Evolutionary conservation across 2,797 vertebrate genomes (phyloP), one percentile per base, ranked within the genome.

Genomic region (Acestrorhynchus altus): DNA sequence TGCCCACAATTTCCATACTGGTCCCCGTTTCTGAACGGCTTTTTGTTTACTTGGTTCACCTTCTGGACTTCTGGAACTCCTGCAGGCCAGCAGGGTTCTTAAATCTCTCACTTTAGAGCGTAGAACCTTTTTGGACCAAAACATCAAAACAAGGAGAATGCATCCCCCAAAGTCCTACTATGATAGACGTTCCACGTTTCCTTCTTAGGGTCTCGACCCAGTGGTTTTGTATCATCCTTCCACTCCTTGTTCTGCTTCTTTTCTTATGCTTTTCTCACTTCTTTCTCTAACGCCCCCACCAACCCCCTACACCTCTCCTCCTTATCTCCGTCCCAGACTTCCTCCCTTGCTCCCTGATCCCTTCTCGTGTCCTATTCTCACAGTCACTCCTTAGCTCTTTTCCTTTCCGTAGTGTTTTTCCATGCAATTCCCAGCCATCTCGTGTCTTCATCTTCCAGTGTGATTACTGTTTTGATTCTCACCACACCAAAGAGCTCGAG

Each of bases 271-370:
- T 59, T 22, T 16, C 61, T 54, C 52, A 47, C 18, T 51, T 60
- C 49, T 42, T 68, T 57, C 54, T 44, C 47, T 64, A 24, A 31
- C 15, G 52, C 31, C 54, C 68, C 47, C n/a, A 40, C 64, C 42
- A n/a, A n/a, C 46, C 59, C 85, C 91, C 89, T 88, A 90, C 90
- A 90, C 89, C 86, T 85, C 13, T 0, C 76, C 83, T 88, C 82
- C 92, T 93, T 94, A 93, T 94, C 93, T 87, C 54, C 71, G 69
- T 81, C 81, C 87, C 92, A 93, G 91, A 94, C 91, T 93, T 94
- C 92, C 92, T 91, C 78, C 68, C 65, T 79, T n/a, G 39, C 68
- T n/a, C 72, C 78, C 75, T 74, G 51, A 63, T 82, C 79, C 68
- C 86, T 57, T 80, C 81, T 77, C 63, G 47, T 47, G 51, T 75